phyloP scores from a whole-genome alignment of 2,113 vertebrate genomes.

The Gyps fulvus region DNA sequence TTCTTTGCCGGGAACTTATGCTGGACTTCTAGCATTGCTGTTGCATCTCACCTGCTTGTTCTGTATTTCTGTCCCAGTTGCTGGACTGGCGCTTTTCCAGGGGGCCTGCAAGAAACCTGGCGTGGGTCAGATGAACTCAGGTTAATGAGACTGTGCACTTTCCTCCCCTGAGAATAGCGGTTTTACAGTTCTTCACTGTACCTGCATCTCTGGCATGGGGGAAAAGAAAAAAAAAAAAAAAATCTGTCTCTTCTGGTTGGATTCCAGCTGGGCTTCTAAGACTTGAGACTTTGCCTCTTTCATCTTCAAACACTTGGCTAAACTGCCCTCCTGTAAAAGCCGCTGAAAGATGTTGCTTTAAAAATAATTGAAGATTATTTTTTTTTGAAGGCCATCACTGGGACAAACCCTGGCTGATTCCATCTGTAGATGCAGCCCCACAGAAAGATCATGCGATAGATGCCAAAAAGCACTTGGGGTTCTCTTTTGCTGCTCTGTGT shows the following conservation, averaged over 20 bases:
- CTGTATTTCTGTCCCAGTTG: background rate
- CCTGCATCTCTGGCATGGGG: background rate
- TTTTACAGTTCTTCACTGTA: background rate
- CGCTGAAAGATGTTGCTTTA: background rate
- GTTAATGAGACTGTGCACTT: background rate
- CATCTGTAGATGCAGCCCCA: background rate
- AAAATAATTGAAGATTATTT: background rate
- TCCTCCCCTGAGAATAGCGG: background rate
- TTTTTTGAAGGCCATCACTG: background rate
- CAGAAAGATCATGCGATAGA: background rate
- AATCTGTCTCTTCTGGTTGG: background rate
- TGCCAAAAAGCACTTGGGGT: background rate
- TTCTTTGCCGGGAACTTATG: background rate
- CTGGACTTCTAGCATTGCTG: background rate
- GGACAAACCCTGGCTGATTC: background rate
- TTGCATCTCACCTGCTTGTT: background rate
- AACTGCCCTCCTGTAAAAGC: background rate
- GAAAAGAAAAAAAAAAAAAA: background rate
- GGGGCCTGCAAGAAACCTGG: background rate
- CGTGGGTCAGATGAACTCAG: background rate
- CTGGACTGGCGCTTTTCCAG: background rate
- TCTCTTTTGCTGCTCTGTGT: background rate
- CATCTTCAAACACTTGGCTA: background rate
- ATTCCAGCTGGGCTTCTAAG: background rate
- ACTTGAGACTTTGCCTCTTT: background rate